phyloP scores from a whole-genome alignment of 2,797 vertebrate species.

The Catamblyrhynchus diadema region DNA sequence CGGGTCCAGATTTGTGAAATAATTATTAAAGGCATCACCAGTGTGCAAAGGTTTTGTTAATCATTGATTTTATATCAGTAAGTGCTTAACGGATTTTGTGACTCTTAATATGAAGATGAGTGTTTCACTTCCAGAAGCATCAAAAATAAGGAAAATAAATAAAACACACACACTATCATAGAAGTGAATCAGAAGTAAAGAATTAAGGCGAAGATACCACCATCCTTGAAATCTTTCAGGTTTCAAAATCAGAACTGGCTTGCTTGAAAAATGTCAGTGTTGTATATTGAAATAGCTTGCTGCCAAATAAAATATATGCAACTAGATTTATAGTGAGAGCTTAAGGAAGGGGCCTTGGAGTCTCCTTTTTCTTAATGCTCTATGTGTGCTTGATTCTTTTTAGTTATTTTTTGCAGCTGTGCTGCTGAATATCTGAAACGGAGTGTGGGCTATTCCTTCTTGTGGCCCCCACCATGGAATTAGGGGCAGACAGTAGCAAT shows the following conservation, averaged over 20 bases:
- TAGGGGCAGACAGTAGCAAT: not conserved
- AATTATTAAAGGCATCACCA: slow-evolving; percentile 17
- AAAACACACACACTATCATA: not conserved
- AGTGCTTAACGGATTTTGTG: not conserved
- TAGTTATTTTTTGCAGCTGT: not conserved
- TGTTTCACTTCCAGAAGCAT: not conserved
- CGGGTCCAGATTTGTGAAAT: slow-evolving; percentile 22
- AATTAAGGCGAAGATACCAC: not conserved
- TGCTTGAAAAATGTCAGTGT: slow-evolving; percentile 34
- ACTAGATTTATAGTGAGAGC: slow-evolving; percentile 24
- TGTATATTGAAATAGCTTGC: slow-evolving; percentile 28
- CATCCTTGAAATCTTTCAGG: not conserved
- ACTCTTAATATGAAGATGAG: not conserved
- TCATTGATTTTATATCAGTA: slow-evolving; percentile 35
- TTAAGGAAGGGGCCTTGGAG: slow-evolving; percentile 31
- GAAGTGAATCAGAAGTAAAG: not conserved
- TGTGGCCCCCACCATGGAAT: not conserved
- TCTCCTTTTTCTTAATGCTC: slow-evolving; percentile 12
- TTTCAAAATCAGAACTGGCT: not conserved
- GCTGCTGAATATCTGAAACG: not conserved
- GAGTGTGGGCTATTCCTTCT: not conserved
- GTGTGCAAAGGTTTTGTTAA: slow-evolving; percentile 21
- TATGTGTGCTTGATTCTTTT: not conserved
- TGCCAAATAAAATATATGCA: slow-evolving; percentile 42
- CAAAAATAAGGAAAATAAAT: not conserved